Evolutionary conservation across 2,888 invertebrate genomes (phyloP).

Genomic region (Calliphora vomitoria): DNA sequence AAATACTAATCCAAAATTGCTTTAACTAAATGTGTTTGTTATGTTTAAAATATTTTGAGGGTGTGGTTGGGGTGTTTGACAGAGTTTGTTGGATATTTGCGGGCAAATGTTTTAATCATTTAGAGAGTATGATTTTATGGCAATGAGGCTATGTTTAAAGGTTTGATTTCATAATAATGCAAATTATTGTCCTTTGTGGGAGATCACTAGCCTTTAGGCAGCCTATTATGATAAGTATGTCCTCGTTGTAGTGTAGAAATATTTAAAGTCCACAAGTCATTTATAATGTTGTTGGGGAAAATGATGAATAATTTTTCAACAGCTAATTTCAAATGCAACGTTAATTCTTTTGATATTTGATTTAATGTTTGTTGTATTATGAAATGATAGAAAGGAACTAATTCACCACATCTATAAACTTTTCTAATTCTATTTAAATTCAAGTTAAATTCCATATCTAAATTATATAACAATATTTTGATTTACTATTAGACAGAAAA

Average conservation of each 20-base stretch:
- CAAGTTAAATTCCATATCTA: no score
- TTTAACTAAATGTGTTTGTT: background rate
- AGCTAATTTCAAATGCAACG: no score
- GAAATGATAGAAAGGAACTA: no score
- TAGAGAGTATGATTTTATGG: background rate
- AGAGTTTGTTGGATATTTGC: background rate
- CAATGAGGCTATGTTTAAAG: background rate
- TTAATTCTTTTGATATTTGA: no score
- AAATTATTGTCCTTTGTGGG: background rate
- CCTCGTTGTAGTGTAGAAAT: background rate
- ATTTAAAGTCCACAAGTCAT: background rate
- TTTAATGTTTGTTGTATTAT: no score
- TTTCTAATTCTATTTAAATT: no score
- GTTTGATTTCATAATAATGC: background rate
- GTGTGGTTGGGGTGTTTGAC: no score
- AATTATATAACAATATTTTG: no score
- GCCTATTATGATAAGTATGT: background rate
- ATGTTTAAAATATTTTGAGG: background rate
- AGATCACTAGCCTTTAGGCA: background rate
- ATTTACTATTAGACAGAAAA: no score
- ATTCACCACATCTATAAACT: no score
- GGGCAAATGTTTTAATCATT: conserved; percentile 5
- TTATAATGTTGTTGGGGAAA: no score
- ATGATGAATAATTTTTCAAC: no score
- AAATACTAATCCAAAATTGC: background rate